phyloP scores from a whole-genome alignment of 2,113 vertebrate species.

The Talpa occidentalis region DNA sequence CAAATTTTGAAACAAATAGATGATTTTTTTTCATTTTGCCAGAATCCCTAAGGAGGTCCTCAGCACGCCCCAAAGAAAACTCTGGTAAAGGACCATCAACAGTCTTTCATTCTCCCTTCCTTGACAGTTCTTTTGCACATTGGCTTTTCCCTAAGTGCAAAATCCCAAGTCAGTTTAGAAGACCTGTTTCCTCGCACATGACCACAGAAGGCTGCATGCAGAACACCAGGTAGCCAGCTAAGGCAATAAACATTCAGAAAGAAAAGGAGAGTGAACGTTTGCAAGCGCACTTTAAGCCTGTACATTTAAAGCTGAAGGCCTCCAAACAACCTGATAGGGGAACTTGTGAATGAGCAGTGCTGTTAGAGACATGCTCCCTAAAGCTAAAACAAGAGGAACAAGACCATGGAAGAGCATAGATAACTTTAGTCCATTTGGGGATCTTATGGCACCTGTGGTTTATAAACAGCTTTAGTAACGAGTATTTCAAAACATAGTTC shows the following conservation, averaged over 20 bases:
- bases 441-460: slow-evolving; percentile 99
- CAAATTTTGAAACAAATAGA: slow-evolving; percentile 26
- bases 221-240: slow-evolving; percentile 89
- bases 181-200: slow-evolving; percentile 82
- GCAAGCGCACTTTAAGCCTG: slow-evolving; percentile 90
- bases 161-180: slow-evolving; percentile 77
- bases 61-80: not conserved
- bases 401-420: slow-evolving; percentile 85
- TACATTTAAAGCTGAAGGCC: slow-evolving; percentile 90
- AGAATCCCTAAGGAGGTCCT: slow-evolving; percentile 21
- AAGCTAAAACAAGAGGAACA: slow-evolving; percentile 85
- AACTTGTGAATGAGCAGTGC: slow-evolving; percentile 78
- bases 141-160: slow-evolving; percentile 66
- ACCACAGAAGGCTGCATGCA: slow-evolving; percentile 86
- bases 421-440: slow-evolving; percentile 87
- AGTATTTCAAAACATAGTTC: slow-evolving; percentile 95
- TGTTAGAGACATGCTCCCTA: slow-evolving; percentile 87
- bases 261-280: slow-evolving; percentile 82
- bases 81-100: slow-evolving; percentile 20
- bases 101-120: slow-evolving; percentile 66
- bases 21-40: slow-evolving; percentile 42
- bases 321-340: slow-evolving; percentile 82
- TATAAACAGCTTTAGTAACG: slow-evolving; percentile 95
- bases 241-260: slow-evolving; percentile 91
- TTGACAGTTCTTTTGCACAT: slow-evolving; percentile 59